Evolutionary conservation across 2,797 vertebrate genomes (phyloP).

Genomic region (Borostomias antarcticus): DNA sequence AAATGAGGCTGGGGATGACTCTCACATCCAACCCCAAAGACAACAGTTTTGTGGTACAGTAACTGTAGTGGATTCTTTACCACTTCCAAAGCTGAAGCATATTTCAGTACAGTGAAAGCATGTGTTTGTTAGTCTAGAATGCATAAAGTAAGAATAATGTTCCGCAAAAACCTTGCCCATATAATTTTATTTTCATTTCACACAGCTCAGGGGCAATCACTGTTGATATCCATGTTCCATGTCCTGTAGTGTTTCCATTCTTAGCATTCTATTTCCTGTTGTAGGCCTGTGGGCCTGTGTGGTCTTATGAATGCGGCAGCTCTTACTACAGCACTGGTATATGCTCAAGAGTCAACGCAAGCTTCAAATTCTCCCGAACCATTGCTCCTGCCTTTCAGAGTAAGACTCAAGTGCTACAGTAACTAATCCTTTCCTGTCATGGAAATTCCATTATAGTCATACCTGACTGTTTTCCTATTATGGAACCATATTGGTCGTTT

Average conservation of each 20-base stretch:
- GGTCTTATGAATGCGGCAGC: slow-evolving; percentile 99
- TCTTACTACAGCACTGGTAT: slow-evolving; percentile 99
- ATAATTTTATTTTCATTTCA: background rate
- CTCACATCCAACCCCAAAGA: slow-evolving; percentile 91
- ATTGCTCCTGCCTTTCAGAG: slow-evolving; percentile 96
- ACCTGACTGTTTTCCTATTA: background rate
- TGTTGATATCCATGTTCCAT: background rate
- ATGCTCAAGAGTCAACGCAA: slow-evolving; percentile 92
- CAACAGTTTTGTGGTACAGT: slow-evolving; percentile 99
- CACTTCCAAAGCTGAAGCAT: slow-evolving; percentile 1
- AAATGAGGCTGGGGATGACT: slow-evolving; percentile 97
- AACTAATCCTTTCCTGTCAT: slow-evolving; percentile 3
- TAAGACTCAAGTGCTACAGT: slow-evolving; percentile 66
- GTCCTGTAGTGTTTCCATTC: background rate
- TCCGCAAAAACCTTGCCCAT: no score
- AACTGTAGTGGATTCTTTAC: slow-evolving; percentile 56
- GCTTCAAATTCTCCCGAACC: slow-evolving; percentile 95
- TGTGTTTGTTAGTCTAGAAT: background rate
- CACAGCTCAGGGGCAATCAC: background rate
- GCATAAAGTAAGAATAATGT: background rate
- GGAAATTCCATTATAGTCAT: no score
- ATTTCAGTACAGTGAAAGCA: background rate
- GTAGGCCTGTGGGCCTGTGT: slow-evolving; percentile 96
- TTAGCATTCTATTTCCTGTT: slow-evolving; percentile 33
- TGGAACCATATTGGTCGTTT: background rate